Base-by-base conservation (phyloP, 2,797 vertebrate genomes). In the Karalla daura region DNA sequence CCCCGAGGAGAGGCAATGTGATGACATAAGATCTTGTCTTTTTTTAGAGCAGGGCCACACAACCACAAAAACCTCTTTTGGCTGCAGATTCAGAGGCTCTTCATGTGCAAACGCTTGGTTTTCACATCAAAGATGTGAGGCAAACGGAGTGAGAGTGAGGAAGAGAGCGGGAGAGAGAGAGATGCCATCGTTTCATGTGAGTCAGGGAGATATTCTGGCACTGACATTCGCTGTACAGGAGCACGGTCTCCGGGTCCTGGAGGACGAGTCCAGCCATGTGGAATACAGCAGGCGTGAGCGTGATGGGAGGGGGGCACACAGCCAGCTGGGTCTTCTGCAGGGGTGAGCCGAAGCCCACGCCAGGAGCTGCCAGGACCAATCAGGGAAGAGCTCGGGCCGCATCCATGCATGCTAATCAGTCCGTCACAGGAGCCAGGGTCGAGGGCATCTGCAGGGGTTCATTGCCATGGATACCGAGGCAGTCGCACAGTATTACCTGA, bases 281-380 rank as follows among this genome's bases (percentile, higher is more conserved):
- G 81, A 87, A 89, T 80, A 70, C 76, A 83, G 83, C 80, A 86
- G 83, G 77, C 74, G 74, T 68, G 69, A 83, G 80, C 74, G 64
- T 86, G 82, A 86, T 70, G 70, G 79, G 74, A 56, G 80, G 65
- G 69, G 72, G 63, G 64, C 55, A 39, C 8, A 36, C 49, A 75
- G 83, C 84, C 88, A 91, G 86, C 83, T 88, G 85, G 83, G 89
- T 69, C 82, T 88, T 76, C 79, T 80, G 75, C 81, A 83, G 80
- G 69, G 67, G 47, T 54, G 81, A 83, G 66, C 63, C 25, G 21
- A 73, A 86, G 73, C 81, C 70, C 76, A 76, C 71, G 76, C 87
- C 84, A 87, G 80, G 80, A 85, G 58, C 81, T 80, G 88, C 86
- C 80, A 83, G 64, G 36, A 74, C 88, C 90, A 88, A 86, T 88